Evolutionary conservation across 1,140 invertebrate species (phyloP), one percentile per base, ranked within the genome.

Genomic region (Dryas iulia): DNA sequence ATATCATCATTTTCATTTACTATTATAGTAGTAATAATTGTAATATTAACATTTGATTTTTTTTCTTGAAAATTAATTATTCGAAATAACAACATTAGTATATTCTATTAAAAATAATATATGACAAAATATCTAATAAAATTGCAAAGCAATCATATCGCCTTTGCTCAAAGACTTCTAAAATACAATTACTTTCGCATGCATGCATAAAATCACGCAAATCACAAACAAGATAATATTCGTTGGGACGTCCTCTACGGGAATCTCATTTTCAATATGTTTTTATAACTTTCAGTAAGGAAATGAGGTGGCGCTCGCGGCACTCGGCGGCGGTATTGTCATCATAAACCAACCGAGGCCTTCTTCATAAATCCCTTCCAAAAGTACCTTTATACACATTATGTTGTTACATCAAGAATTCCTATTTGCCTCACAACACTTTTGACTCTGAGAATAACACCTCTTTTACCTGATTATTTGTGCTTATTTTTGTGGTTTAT

Each of bases 181-280:
- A 83, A 87, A 89, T 83, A 82, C 79, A 78, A 84, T 86, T 85
- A 87, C 77, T 84, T 71, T 66, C 72, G 73, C 59, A 72, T 79
- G 76, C 77, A 81, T 84, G 79, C 77, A 89, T 88, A 89, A 88
- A 90, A 90, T 87, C 82, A 82, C 75, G 81, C 79, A 83, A 89
- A 89, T 89, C 85, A 86, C 82, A 83, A 90, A 90, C 84, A 87
- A 89, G 88, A 89, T 90, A 89, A 87, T 84, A 87, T 84, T 91
- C 84, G 78, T 75, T 79, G 79, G 82, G 84, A 81, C 81, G 82
- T 85, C 77, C 77, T 77, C 78, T 69, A 79, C 78, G 86, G 76
- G 87, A 84, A 91, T 91, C 88, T 89, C 87, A 86, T 91, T 91
- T 91, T 91, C 88, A 91, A 91, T 91, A 91, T 91, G 88, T 91